These are phyloP conservation scores for Coptodon rendalli DNA, from an alignment of 2,113 vertebrate genomes.

Conservation along the genomic window DNA sequence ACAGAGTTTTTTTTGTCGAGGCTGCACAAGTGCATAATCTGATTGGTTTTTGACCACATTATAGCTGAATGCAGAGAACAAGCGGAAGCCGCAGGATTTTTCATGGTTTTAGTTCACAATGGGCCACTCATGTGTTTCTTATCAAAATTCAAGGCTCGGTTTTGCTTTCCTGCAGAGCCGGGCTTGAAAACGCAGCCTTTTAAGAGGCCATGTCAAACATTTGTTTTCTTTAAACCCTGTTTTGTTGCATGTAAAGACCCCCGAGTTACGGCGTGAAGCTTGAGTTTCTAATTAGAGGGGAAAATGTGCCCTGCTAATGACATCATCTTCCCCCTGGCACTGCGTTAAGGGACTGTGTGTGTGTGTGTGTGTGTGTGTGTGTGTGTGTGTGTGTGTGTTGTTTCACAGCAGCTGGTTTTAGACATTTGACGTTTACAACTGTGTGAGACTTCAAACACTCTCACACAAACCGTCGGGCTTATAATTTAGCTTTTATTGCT, in stretches of 20 bases:
- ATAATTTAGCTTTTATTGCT: constrained; percentile 62
- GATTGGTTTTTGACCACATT: constrained; percentile 37
- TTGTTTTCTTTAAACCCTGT: constrained; percentile 32
- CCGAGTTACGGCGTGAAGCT: constrained; percentile 44
- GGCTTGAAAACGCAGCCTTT: constrained; percentile 12
- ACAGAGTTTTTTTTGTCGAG: neutral
- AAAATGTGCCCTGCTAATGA: constrained; percentile 55
- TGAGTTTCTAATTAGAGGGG: constrained; percentile 70
- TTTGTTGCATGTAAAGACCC: constrained; percentile 51
- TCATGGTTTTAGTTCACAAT: constrained; percentile 39
- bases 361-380: constrained; percentile 12
- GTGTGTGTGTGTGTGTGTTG: constrained; percentile 12
- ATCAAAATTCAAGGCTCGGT: constrained; percentile 6
- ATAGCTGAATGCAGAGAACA: constrained; percentile 7
- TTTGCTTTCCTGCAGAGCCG: neutral
- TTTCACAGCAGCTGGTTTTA: constrained; percentile 62
- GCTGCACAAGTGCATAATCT: constrained; percentile 21
- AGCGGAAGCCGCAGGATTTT: constrained; percentile 36
- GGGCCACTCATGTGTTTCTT: constrained; percentile 46
- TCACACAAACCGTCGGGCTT: constrained; percentile 27
- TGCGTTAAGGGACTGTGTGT: neutral
- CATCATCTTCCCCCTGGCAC: constrained; percentile 60
- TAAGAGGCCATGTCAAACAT: constrained; percentile 27
- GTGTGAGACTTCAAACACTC: constrained; percentile 53
- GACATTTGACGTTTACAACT: constrained; percentile 36